phyloP scores from a whole-genome alignment of 2,888 invertebrate species.

The Dorcus hopei region DNA sequence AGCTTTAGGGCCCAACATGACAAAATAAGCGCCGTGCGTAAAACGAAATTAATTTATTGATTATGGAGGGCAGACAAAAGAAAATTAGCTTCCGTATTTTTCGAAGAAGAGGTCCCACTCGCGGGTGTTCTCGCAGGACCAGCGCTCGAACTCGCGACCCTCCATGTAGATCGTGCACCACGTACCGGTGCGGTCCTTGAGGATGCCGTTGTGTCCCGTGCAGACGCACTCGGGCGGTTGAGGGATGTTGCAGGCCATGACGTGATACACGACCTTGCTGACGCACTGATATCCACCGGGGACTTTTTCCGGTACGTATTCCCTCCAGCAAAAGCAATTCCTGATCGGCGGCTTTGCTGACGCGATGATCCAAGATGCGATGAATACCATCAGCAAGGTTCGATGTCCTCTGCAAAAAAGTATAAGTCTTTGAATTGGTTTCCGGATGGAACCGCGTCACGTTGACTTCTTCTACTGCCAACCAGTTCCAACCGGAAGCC shows the following conservation, averaged over 20 bases:
- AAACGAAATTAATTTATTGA: no score
- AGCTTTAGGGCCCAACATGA: no score
- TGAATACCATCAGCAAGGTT: background rate
- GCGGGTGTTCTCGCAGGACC: constrained; percentile 40
- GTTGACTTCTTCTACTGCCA: no score
- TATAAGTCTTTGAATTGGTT: background rate
- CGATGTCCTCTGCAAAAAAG: background rate
- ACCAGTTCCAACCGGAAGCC: no score
- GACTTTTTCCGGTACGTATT: constrained; percentile 17
- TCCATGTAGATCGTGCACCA: constrained; percentile 40
- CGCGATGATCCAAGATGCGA: background rate
- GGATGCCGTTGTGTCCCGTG: constrained; percentile 27
- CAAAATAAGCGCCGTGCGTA: no score
- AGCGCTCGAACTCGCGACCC: constrained; percentile 37
- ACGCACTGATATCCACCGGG: constrained; percentile 19
- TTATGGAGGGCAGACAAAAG: no score
- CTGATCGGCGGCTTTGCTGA: background rate
- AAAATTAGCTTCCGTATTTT: constrained; percentile 5
- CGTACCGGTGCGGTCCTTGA: constrained; percentile 41
- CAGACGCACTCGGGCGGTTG: constrained; percentile 25
- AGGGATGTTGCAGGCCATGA: constrained; percentile 24
- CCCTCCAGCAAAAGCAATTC: constrained; percentile 24
- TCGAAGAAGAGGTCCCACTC: constrained; percentile 41
- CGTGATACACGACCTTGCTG: constrained; percentile 18
- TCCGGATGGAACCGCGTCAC: no score